A percentile compares a stretch with the other conserved stretches of the same genome.
These are phyloP conservation scores for Cairina moschata DNA, from an alignment of 2,113 vertebrate species.

Conservation along the genomic window DNA sequence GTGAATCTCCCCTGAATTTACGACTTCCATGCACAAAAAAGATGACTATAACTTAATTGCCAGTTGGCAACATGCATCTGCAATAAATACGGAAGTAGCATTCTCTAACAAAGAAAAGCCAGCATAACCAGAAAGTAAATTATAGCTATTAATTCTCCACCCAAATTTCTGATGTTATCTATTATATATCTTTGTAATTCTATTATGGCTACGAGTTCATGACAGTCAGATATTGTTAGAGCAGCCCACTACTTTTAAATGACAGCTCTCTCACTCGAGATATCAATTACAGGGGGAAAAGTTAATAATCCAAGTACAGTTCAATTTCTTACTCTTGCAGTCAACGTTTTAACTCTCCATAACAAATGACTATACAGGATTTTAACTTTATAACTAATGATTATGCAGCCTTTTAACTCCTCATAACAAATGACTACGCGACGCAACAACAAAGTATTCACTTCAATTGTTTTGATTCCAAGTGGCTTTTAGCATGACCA, in stretches of 20 bases:
- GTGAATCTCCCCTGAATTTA: neutral
- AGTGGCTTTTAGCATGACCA: neutral
- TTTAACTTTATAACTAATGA: neutral
- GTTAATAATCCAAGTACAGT: neutral
- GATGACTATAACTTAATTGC: neutral
- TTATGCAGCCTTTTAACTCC: neutral
- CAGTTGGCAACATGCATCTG: neutral
- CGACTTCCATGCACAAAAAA: neutral
- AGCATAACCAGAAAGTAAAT: slow-evolving; percentile 18
- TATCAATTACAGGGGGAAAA: neutral
- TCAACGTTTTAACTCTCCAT: neutral
- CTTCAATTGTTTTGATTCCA: neutral
- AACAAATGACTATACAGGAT: neutral
- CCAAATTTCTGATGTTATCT: neutral
- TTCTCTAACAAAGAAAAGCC: neutral
- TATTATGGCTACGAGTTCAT: neutral
- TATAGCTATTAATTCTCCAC: slow-evolving; percentile 10
- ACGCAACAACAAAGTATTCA: neutral
- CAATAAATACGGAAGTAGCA: neutral
- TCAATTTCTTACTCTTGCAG: neutral
- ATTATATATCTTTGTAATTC: neutral
- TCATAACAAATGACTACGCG: neutral
- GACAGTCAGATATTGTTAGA: neutral
- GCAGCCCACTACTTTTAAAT: neutral
- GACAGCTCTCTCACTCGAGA: slow-evolving; percentile 9